Evolutionary conservation across 2,113 vertebrate species (phyloP), one percentile per base, ranked within the genome.

Genomic region (Onychostruthus taczanowskii): DNA sequence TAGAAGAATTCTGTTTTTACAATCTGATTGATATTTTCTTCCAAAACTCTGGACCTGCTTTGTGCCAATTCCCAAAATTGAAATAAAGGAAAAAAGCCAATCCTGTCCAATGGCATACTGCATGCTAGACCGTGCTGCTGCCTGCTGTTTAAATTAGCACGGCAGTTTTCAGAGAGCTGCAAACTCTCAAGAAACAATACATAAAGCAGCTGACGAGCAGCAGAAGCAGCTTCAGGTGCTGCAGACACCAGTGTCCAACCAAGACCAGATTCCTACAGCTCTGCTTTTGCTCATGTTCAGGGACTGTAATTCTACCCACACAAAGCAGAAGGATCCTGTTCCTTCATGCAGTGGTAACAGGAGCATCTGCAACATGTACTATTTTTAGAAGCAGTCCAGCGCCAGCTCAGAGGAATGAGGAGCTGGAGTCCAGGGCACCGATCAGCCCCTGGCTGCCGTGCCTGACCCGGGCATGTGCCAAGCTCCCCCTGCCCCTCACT

Each of bases 341-440:
- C 86, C 83, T 64, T 41, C 58, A 8, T 31, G 76, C 72, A 89
- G 64, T 10, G 47, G 52, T 89, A 95, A 89, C 76, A 81, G 76
- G 53, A 93, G 94, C 93, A 96, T 96, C 89, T 81, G 80, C 70
- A 89, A 74, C 50, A 46, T 2, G 7, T 4, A 13, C 73, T 95
- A 94, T 96, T 94, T 95, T 94, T 96, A 88, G 95, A 86, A 69
- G 55, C 5, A 86, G 68, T 52, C 47, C 72, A 74, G 21, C 2
- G 49, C 69, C 73, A 91, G 84, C 69, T 74, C 35, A 87, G 66
- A 79, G 66, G 41, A 90, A 92, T 13, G 73, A 94, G n/a, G 58
- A 91, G 81, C 91, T 84, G 62, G 24, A 49, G 52, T 61, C 52
- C 66, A 68, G 41, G 83, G 67, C 58, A 72, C 11, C 0, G 9